Evolutionary conservation across 1,140 invertebrate species (phyloP), one percentile per base, ranked within the genome.

Genomic region (Phthorimaea operculella): DNA sequence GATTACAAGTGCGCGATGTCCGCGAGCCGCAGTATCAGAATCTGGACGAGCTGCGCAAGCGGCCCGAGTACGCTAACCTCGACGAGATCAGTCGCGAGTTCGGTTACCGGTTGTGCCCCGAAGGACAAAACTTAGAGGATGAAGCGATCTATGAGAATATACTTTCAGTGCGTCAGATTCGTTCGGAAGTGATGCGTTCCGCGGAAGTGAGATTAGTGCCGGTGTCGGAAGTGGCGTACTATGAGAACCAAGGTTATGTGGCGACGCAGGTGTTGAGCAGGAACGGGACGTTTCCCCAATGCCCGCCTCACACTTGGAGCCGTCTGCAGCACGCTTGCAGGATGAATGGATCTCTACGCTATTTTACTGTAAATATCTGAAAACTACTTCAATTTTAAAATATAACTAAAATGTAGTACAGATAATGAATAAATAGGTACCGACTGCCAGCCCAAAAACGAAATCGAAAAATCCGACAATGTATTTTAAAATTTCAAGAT

Each of bases 81-180:
- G 82, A 83, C 42, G 84, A 86, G 57, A 85, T 86, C 39, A 86
- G 79, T 28, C 74, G 78, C 52, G 79, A 85, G 70, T 85, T 79
- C 63, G 83, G 85, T 33, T 85, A 86, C 59, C 72, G 85, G 1
- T 59, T 85, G 36, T 86, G 83, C 52, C 85, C 85, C 5, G 85
- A 87, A 71, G 85, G 85, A 39, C 83, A 86, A 62, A 87, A 87
- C 53, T 65, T 85, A 15, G 83, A 87, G 61, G 83, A 86, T 51
- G 86, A 86, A 60, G 84, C 84, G 34, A 83, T 83, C 28, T 86
- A 86, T 55, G 84, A 86, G 58, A 86, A 86, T 54, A 79, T 85
- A 61, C 55, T 82, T 51, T 82, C 83, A 54, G 79, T 81, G 68
- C 75, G 83, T 58, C 79, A 79, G 67, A 83, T 86, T 51, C 74